Evolutionary conservation across 2,113 vertebrate species (phyloP).

Genomic region (Lepisosteus oculatus): DNA sequence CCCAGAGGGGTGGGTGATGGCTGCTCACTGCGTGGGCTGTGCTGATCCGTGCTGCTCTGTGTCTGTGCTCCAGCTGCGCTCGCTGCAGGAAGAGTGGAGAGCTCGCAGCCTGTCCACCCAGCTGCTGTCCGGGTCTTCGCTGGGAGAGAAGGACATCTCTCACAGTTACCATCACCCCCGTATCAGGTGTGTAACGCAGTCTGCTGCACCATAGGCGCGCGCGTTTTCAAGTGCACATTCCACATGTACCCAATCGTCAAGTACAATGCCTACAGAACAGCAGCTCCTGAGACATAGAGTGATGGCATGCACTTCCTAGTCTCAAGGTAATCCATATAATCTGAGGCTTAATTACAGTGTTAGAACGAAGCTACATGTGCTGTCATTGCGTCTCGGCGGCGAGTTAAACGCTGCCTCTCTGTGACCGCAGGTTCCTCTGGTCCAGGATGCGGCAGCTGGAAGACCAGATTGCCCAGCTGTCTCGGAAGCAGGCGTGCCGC

Average conservation of each 20-base stretch:
- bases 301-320: too few relatives aligned
- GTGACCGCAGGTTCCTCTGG: constrained; percentile 68
- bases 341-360: too few relatives aligned
- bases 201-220: too few relatives aligned
- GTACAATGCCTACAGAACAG: too few relatives aligned
- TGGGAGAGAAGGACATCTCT: constrained; percentile 73
- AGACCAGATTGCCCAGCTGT: constrained; percentile 71
- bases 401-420: constrained; percentile 19
- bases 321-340: too few relatives aligned
- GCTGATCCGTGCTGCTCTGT: neutral
- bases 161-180: constrained; percentile 80
- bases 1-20: too few relatives aligned
- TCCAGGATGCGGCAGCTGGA: constrained; percentile 82
- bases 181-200: constrained; percentile 66
- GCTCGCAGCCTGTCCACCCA: constrained; percentile 75
- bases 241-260: neutral
- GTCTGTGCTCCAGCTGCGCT: constrained; percentile 65
- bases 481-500: constrained; percentile 87
- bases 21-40: neutral
- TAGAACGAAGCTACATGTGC: too few relatives aligned
- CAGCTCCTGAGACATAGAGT: too few relatives aligned
- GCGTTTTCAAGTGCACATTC: constrained; percentile 12
- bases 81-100: constrained; percentile 86
- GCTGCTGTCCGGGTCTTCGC: constrained; percentile 77
- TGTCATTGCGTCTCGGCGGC: too few relatives aligned